Evolutionary conservation across 2,797 vertebrate species (phyloP).

Genomic region (Siniperca obscura): DNA sequence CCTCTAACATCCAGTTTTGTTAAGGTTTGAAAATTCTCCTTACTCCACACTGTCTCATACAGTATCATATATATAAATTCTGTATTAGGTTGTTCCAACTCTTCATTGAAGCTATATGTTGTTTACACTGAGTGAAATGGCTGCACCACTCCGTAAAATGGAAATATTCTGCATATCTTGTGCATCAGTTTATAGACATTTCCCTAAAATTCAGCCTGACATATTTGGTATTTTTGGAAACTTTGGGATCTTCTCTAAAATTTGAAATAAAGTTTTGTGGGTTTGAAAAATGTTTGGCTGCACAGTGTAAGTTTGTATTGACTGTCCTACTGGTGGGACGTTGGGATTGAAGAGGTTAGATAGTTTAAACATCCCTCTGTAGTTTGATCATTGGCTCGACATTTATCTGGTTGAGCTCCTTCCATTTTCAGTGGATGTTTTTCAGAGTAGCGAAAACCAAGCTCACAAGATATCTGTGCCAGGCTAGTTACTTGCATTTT

Average conservation of each 20-base stretch:
- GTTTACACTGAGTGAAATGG: not conserved
- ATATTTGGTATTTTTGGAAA: slow-evolving; percentile 9
- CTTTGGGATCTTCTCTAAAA: not conserved
- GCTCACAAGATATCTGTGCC: not conserved
- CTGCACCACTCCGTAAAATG: not conserved
- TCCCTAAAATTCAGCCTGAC: not conserved
- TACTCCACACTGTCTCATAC: not conserved
- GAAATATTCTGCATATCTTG: slow-evolving; percentile 3
- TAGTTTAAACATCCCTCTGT: slow-evolving; percentile 16
- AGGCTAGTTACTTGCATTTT: slow-evolving; percentile 28
- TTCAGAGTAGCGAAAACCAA: slow-evolving; percentile 11
- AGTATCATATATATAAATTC: not conserved
- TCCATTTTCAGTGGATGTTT: slow-evolving; percentile 7
- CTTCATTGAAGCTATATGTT: not conserved
- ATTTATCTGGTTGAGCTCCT: not conserved
- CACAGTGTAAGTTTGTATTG: slow-evolving; percentile 5
- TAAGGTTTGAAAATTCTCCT: not conserved
- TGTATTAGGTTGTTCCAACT: not conserved
- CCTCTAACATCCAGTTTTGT: not conserved
- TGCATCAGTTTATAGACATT: not conserved
- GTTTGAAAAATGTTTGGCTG: slow-evolving; percentile 19
- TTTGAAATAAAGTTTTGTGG: not conserved
- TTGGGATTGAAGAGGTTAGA: slow-evolving; percentile 14
- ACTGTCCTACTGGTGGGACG: not conserved
- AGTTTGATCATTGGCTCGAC: slow-evolving; percentile 28